phyloP scores from a whole-genome alignment of 2,888 invertebrate species.

The Ennomos erosarius region DNA sequence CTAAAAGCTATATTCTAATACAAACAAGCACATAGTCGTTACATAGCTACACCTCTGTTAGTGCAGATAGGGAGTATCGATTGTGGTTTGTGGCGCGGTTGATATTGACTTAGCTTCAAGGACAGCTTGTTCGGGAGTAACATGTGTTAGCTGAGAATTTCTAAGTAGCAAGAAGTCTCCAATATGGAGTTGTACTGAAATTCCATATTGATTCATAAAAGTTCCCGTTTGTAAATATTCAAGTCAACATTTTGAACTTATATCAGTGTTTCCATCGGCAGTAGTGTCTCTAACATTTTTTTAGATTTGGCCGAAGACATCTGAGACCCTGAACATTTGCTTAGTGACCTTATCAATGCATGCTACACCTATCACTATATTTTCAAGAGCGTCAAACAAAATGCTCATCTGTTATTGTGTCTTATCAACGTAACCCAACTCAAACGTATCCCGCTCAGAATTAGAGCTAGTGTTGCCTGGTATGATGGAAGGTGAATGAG shows the following conservation, averaged over 20 bases:
- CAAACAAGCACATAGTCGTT: constrained; percentile 19
- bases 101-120: constrained; percentile 14
- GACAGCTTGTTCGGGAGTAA: background rate
- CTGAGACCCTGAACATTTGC: constrained; percentile 16
- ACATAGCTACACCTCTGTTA: constrained; percentile 25
- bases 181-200: too few species aligned
- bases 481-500: constrained; percentile 31
- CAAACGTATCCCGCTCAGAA: background rate
- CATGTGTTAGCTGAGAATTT: background rate
- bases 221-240: too few species aligned
- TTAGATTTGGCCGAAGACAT: background rate
- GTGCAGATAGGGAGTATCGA: constrained; percentile 17
- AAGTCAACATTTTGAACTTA: too few species aligned
- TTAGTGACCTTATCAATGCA: constrained; percentile 26
- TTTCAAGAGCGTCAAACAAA: constrained; percentile 39
- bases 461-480: constrained; percentile 1
- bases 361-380: constrained; percentile 32
- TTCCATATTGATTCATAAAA: too few species aligned
- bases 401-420: constrained; percentile 42
- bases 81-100: constrained; percentile 8
- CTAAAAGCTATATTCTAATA: constrained; percentile 14
- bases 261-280: too few species aligned
- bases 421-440: background rate
- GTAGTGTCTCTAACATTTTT: too few species aligned
- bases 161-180: too few species aligned